Conservation (phyloP, 30 jellyfish, hydroid and myxozoan species). For the Mastigias papua region DNA sequence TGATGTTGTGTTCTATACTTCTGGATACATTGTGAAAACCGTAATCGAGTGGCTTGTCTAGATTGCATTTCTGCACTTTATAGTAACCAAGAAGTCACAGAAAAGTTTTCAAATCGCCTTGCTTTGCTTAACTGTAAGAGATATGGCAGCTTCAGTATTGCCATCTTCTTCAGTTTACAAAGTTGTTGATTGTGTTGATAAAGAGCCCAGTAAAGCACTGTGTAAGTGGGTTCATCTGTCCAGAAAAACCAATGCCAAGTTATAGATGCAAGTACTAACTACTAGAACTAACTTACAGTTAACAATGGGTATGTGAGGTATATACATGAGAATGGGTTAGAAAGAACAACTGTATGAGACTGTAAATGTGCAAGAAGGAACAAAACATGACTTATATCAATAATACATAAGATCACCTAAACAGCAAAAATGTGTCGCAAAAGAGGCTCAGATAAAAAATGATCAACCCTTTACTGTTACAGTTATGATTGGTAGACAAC, state of each 20-base stretch:
- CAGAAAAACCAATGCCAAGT: slow-evolving; percentile 7
- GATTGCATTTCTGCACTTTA: slow-evolving; percentile 43
- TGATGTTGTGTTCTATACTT: slow-evolving; percentile 49
- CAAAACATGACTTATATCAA: too few relatives aligned
- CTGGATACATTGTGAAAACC: slow-evolving; percentile 41
- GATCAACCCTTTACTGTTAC: too few relatives aligned
- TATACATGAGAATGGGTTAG: too few relatives aligned
- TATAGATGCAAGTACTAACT: not conserved
- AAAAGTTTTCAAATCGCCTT: not conserved
- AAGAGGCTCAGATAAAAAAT: too few relatives aligned
- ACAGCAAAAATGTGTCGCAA: too few relatives aligned
- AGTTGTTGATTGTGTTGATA: slow-evolving; percentile 53
- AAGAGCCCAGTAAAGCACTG: slow-evolving; percentile 3
- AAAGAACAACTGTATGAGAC: too few relatives aligned
- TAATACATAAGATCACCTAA: too few relatives aligned
- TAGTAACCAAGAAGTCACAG: slow-evolving; percentile 5
- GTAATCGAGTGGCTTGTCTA: slow-evolving; percentile 20
- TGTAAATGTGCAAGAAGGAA: too few relatives aligned
- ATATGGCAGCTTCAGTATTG: slow-evolving; percentile 42
- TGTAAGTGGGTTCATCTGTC: slow-evolving; percentile 10
- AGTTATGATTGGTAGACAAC: too few relatives aligned
- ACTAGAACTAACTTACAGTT: too few relatives aligned
- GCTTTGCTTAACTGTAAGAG: slow-evolving; percentile 37
- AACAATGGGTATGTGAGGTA: too few relatives aligned
- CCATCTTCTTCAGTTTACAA: slow-evolving; percentile 59